Evolutionary conservation across 2,888 invertebrate genomes (phyloP), one percentile per base, ranked within the genome.

Genomic region (Sesia apiformis): DNA sequence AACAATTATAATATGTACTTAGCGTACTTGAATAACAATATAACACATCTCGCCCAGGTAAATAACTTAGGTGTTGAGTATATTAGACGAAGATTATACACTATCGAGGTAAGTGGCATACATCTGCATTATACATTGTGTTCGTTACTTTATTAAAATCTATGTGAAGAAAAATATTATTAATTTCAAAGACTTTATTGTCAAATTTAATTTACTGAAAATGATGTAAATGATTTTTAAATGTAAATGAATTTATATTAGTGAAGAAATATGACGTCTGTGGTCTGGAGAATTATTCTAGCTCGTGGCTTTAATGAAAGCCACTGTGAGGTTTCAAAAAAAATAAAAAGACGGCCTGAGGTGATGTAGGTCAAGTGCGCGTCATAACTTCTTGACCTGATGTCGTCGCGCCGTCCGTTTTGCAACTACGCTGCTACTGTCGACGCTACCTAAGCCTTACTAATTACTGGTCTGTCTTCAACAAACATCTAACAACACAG

Each of bases 381-480:
- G 77, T 79, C 80, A 78, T 73, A 76, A 73, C 76, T 81, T 65
- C 86, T 87, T 87, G 86, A 88, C 87, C 84, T 61, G 71, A 53
- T 58, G 52, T 55, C 62, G 63, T 54, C 54, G 59, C 56, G 58
- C 55, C 59, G 58, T 66, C 38, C 8, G 49, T 3, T 43, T 43
- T 46, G 46, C 70, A 66, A 57, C 63, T 64, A 52, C 57, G 60
- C 46, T 60, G 58, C 60, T 53, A 56, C 57, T 56, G 51, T 46
- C 53, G 7, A 23, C 38, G 38, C 38, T 50, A 46, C 46, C 40
- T 52, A 56, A 46, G 38, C 43, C 54, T 56, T 49, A 53, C 58
- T 55, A 52, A 56, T 58, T 58, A 58, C 53, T 51, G 8, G 38
- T 39, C 8, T 52, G 42, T 8, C 7, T 52, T 43, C 4, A 4